phyloP scores from a whole-genome alignment of 2,797 vertebrate genomes.

The Agapornis canus region DNA sequence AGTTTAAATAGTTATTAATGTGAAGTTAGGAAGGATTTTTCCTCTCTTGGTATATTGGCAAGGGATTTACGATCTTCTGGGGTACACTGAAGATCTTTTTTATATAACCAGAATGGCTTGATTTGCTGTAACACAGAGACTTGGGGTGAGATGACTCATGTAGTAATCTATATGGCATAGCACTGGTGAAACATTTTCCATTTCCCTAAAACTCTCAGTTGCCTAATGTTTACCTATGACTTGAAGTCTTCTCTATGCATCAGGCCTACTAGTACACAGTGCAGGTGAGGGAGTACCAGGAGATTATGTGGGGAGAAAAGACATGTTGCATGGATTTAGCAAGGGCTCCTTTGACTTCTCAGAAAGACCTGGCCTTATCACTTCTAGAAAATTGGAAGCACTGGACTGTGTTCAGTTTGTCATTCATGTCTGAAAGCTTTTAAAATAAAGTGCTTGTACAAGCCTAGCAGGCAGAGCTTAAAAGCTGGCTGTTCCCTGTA shows the following conservation, averaged over 20 bases:
- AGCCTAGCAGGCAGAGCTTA: background rate
- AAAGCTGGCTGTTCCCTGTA: background rate
- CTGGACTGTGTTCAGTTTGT: background rate
- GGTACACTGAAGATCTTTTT: background rate
- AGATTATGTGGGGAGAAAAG: background rate
- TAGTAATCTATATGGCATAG: background rate
- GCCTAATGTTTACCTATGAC: background rate
- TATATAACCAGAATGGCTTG: background rate
- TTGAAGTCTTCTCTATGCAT: background rate
- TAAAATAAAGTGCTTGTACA: constrained; percentile 2
- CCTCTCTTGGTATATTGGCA: background rate
- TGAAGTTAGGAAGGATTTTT: background rate
- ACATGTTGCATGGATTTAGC: background rate
- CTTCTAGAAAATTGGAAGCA: background rate
- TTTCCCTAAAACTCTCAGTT: background rate
- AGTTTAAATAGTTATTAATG: constrained; percentile 7
- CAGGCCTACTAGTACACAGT: background rate
- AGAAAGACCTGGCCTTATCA: background rate
- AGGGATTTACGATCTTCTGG: background rate
- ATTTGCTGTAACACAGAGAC: background rate
- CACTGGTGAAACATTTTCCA: background rate
- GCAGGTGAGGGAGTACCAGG: background rate
- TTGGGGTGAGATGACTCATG: background rate
- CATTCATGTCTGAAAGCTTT: constrained; percentile 6
- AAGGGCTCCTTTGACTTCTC: background rate